Evolutionary conservation across 1,140 invertebrate genomes (phyloP), one percentile per base, ranked within the genome.

Genomic region (Drosophila yakuba): DNA sequence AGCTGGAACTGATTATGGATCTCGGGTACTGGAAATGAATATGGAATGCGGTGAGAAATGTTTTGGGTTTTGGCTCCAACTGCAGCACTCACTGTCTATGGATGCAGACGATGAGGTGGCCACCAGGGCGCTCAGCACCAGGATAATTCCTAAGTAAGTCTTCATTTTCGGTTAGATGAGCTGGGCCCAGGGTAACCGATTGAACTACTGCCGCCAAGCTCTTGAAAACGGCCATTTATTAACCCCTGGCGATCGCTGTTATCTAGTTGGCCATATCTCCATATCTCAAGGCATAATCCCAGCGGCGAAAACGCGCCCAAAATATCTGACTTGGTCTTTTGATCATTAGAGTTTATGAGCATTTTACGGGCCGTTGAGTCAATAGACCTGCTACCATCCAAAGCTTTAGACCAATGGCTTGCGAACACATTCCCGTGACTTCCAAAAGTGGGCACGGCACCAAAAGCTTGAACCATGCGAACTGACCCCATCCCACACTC

Each of bases 1-100:
- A 77, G n/a, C 35, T 78, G 75, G 1, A 51, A 11, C 17, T 71
- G 75, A 35, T 14, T 52, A 14, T 78, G 75, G n/a, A 78, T 43
- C 39, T 77, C 50, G 23, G 23, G 3, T 11, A 77, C 74, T 77
- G n/a, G 39, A 74, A 57, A 10, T 6, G n/a, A 39, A 74, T 48
- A 10, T 10, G n/a, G 2, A 1, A 7, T 11, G 17, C 2, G 0
- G n/a, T 36, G n/a, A 8, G 17, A n/a, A 25, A 32, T 10, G 0
- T 14, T 7, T n/a, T 23, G 1, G 1, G 7, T 7, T n/a, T 15
- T 2, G 6, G 11, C 1, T 17, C 35, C 4, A 12, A 11, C 6
- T 20, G 0, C n/a, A 15, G 7, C 20, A 68, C 74, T 58, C 41
- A 78, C 74, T 32, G n/a, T 77, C 74, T n/a, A 78, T 15, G 36